Evolutionary conservation across 2,797 vertebrate genomes (phyloP).

Genomic region (Perodicticus potto): DNA sequence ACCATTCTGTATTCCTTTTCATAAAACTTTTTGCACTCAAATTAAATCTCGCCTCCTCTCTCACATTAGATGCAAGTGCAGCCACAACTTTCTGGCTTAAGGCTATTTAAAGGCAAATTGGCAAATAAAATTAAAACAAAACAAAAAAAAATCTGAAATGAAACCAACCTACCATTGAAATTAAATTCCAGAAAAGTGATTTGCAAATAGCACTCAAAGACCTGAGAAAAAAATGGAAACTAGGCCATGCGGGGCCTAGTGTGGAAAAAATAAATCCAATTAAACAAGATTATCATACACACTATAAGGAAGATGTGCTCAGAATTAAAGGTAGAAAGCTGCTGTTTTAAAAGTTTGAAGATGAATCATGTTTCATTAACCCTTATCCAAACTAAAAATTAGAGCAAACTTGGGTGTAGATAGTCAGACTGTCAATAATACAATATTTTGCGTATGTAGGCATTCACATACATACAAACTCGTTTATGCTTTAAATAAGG

Average conservation of each 20-base stretch:
- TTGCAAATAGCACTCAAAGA: conserved; percentile 89
- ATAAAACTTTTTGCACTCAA: conserved; percentile 58
- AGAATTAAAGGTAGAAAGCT: conserved; percentile 85
- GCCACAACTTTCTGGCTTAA: conserved; percentile 81
- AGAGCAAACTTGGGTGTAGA: conserved; percentile 25
- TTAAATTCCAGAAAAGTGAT: conserved; percentile 89
- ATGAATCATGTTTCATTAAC: conserved; percentile 72
- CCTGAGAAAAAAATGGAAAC: conserved; percentile 86
- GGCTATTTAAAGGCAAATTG: conserved; percentile 88
- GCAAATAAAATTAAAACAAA: conserved; percentile 89
- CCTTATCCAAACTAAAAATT: conserved; percentile 71
- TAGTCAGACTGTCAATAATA: conserved; percentile 67
- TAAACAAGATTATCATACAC: conserved; percentile 87
- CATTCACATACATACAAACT: conserved; percentile 59
- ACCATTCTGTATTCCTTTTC: conserved; percentile 61
- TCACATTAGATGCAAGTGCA: conserved; percentile 82
- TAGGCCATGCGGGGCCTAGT: conserved; percentile 76
- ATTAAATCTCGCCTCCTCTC: conserved; percentile 80
- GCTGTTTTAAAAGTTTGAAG: conserved; percentile 82
- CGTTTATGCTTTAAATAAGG: conserved; percentile 62
- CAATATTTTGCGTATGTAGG: conserved; percentile 32
- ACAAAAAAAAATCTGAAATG: conserved; percentile 79
- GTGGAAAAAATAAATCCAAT: conserved; percentile 89
- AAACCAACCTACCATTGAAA: conserved; percentile 89
- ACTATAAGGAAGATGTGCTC: conserved; percentile 86